These are phyloP conservation scores for Tortricodes alternella DNA, from an alignment of 2,888 invertebrate species.

Conservation along the genomic window DNA sequence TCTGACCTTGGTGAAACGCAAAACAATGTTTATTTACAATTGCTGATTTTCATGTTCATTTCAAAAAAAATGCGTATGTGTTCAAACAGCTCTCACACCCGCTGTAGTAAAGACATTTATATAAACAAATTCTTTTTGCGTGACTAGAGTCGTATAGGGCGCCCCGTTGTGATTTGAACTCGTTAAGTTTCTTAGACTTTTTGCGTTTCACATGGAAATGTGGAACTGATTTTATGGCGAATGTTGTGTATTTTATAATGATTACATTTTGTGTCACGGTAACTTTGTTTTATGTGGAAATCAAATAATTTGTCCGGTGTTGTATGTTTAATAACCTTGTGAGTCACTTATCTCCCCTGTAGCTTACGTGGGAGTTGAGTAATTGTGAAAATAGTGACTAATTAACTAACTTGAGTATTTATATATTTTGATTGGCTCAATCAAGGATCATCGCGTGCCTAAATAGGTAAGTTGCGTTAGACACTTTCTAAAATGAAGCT, in stretches of 20 bases:
- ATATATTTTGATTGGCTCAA: constrained; percentile 45
- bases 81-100: not conserved
- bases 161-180: constrained; percentile 13
- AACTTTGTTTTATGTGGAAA: not conserved
- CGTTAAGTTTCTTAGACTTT: constrained; percentile 8
- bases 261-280: not conserved
- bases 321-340: not conserved
- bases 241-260: not conserved
- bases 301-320: too few species aligned
- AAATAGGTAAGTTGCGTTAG: constrained; percentile 44
- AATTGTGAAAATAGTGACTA: not conserved
- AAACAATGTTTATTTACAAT: constrained; percentile 14
- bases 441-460: constrained; percentile 61
- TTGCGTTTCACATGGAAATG: constrained; percentile 8
- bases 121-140: not conserved
- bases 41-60: constrained; percentile 7
- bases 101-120: not conserved
- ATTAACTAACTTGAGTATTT: constrained; percentile 15
- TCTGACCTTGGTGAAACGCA: constrained; percentile 7
- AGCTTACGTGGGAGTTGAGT: not conserved
- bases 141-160: not conserved
- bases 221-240: not conserved
- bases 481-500: constrained; percentile 65
- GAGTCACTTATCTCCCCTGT: not conserved
- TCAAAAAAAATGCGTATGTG: constrained; percentile 6